A percentile compares a stretch with the other conserved stretches of the same genome.
These are phyloP conservation scores for Microtus pennsylvanicus DNA, from an alignment of 2,113 vertebrate species.

Conservation along the genomic window DNA sequence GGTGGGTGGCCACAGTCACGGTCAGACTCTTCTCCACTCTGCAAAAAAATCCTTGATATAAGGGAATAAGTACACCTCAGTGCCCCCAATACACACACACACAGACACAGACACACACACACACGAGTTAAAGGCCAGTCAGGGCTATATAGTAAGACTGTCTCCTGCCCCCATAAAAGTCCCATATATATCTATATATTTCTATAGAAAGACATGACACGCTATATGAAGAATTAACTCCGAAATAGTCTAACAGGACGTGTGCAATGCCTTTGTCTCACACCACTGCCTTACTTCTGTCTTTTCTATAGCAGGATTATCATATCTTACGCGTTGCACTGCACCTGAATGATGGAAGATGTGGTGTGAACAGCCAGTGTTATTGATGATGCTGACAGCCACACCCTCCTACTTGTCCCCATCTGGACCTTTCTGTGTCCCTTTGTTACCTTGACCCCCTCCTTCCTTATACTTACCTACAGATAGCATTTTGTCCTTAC, in stretches of 20 bases:
- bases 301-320: neutral
- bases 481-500: neutral
- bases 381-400: rapidly evolving
- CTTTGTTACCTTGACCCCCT: neutral
- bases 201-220: neutral
- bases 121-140: neutral
- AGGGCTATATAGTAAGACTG: neutral
- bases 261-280: neutral
- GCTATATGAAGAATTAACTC: neutral
- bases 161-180: neutral
- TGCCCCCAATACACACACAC: neutral
- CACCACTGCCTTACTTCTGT: neutral
- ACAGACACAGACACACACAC: neutral
- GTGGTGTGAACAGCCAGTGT: neutral
- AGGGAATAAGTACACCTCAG: neutral
- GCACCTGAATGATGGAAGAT: neutral
- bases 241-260: neutral
- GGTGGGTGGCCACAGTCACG: too few species aligned
- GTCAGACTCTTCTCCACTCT: neutral
- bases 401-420: neutral
- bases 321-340: neutral
- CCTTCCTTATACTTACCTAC: neutral
- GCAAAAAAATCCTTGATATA: neutral
- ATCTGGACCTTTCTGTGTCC: neutral
- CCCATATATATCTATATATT: too few species aligned